Evolutionary conservation across 2,113 vertebrate genomes (phyloP), one percentile per base, ranked within the genome.

Genomic region (Saccopteryx leptura): DNA sequence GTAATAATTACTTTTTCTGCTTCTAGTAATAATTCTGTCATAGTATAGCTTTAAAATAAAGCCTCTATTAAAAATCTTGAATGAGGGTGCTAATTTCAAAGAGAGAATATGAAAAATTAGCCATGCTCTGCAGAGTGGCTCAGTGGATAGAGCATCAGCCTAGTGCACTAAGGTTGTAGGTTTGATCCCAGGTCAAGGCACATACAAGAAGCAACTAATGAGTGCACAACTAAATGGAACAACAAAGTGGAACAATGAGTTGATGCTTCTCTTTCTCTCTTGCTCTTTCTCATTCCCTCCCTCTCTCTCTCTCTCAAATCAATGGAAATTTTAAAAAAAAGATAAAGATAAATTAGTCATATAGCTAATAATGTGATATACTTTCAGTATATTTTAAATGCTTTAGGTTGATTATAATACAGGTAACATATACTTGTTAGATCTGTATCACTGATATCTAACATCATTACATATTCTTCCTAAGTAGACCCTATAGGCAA

Each of bases 81-180:
- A 54, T 88, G 23, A 48, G 17, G 81, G 15, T 14, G 71, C 69
- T 58, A 94, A 71, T n/a, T 18, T 81, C 93, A 96, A 94, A 96
- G 56, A 92, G 23, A 92, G 68, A 52, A 75, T 66, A 39, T 48
- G 46, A 91, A 63, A 96, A 93, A 88, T 68, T 72, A 72, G 52
- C 56, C 69, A 80, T 52, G 39, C 39, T 39, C 39, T 39, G 39
- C 39, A 39, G 39, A 39, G 39, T 39, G 39, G 39, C 39, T 39
- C 39, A 39, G 39, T 39, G 39, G 39, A 39, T 39, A 39, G 39
- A 39, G 39, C 39, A 39, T 39, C 39, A 39, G 39, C 39, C 39
- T 39, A 39, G 39, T 39, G 39, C 39, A 39, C 39, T 39, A 39
- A 39, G 39, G 39, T 39, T 39, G 39, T 39, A 39, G 39, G 39